Evolutionary conservation across 2,888 invertebrate genomes (phyloP).

Genomic region (Brenthis daphne): DNA sequence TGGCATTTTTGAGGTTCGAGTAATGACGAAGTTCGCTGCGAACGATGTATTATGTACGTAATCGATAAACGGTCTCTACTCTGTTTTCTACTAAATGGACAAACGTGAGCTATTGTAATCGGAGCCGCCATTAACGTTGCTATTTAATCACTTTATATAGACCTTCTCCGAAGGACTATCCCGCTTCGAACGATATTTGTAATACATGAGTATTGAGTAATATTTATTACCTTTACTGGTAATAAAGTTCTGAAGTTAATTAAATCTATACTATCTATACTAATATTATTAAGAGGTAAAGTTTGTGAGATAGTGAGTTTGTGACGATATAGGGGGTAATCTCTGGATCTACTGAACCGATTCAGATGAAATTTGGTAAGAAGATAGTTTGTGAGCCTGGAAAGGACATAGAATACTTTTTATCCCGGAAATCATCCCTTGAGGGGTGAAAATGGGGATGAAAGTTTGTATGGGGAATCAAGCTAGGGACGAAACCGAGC

Average conservation of each 20-base stretch:
- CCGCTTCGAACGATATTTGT: constrained; percentile 16
- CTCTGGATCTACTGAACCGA: too few relatives aligned
- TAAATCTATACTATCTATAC: too few relatives aligned
- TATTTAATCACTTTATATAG: constrained; percentile 39
- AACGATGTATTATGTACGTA: constrained; percentile 36
- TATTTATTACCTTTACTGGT: background rate
- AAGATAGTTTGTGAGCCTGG: too few relatives aligned
- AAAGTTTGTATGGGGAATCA: too few relatives aligned
- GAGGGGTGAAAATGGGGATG: too few relatives aligned
- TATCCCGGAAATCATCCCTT: too few relatives aligned
- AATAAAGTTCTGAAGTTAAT: background rate
- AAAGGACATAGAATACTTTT: too few relatives aligned
- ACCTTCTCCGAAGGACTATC: constrained; percentile 41
- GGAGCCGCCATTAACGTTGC: constrained; percentile 42
- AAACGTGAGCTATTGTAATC: constrained; percentile 46
- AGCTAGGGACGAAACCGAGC: too few relatives aligned
- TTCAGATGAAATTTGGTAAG: too few relatives aligned
- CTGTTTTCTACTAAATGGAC: constrained; percentile 53
- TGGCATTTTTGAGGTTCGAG: constrained; percentile 67
- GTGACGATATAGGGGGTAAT: too few relatives aligned
- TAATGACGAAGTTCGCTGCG: constrained; percentile 64
- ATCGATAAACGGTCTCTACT: constrained; percentile 56
- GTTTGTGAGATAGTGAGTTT: too few relatives aligned
- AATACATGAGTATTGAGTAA: background rate
- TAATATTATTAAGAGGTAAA: too few relatives aligned